Percentiles rank a stretch among this genome's conserved stretches.
Conservation (phyloP, 2,797 vertebrate species). For the Orestias chungarensis region DNA sequence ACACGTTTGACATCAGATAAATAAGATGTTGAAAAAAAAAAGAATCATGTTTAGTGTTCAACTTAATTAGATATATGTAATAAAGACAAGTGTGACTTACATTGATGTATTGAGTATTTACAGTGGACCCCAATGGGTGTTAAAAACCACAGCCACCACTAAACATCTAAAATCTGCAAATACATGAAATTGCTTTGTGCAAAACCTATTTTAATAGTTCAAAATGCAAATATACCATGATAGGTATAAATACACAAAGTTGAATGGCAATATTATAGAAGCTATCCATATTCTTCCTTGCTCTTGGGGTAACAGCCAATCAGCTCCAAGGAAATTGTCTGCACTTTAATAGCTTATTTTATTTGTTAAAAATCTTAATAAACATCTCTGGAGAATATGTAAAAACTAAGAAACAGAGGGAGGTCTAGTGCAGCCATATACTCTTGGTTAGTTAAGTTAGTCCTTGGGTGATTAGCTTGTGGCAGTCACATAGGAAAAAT, state of each 20-base stretch:
- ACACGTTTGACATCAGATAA: constrained; percentile 17
- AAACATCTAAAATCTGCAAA: background rate
- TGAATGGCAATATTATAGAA: background rate
- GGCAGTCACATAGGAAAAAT: background rate
- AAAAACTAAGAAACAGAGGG: background rate
- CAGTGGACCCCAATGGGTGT: background rate
- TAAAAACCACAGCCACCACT: background rate
- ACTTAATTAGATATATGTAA: constrained; percentile 2
- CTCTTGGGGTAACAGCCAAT: background rate
- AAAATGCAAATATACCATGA: background rate
- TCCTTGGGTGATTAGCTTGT: background rate
- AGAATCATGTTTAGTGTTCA: constrained; percentile 3
- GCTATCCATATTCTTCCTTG: background rate
- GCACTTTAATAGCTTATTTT: background rate
- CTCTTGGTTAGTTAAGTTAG: background rate
- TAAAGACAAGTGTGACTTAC: constrained; percentile 6
- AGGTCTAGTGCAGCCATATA: background rate
- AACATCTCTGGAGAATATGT: background rate
- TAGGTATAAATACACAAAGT: background rate
- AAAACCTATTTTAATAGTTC: background rate
- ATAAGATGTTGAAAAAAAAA: constrained; percentile 4
- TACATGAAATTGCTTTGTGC: background rate
- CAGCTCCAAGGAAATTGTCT: background rate
- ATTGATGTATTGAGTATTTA: constrained; percentile 13
- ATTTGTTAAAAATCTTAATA: background rate